A percentile compares a stretch with the other conserved stretches of the same genome.
Evolutionary conservation across 2,888 invertebrate species (phyloP).

Genomic region (Caenorhabditis plicata): DNA sequence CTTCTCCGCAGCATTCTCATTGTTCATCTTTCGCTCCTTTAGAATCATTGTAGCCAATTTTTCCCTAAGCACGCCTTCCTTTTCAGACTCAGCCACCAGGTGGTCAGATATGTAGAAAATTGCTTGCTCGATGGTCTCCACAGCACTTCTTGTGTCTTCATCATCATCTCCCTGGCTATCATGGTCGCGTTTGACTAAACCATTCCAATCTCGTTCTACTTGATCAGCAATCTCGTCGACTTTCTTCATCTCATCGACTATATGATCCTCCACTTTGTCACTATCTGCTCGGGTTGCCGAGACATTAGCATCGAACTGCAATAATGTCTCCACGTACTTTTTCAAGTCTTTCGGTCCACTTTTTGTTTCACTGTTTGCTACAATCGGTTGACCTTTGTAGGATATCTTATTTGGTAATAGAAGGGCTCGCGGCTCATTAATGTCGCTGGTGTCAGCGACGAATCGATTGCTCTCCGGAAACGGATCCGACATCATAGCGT

Average conservation of each 20-base stretch:
- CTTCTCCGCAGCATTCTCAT: constrained; percentile 11
- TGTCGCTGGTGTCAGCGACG: constrained; percentile 11
- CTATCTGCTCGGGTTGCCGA: neutral
- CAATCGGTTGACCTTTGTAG: constrained; percentile 52
- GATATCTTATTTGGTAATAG: constrained; percentile 44
- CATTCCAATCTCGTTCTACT: constrained; percentile 14
- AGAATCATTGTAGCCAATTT: constrained; percentile 60
- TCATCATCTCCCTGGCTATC: constrained; percentile 32
- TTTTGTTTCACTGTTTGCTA: constrained; percentile 18
- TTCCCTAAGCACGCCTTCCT: constrained; percentile 56
- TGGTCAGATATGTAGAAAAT: constrained; percentile 55
- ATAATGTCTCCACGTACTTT: constrained; percentile 37
- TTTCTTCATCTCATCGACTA: constrained; percentile 14
- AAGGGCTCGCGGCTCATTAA: constrained; percentile 43
- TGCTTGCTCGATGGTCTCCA: constrained; percentile 50
- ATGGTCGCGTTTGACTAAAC: constrained; percentile 4
- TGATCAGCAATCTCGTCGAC: constrained; percentile 12
- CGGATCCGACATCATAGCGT: constrained; percentile 32
- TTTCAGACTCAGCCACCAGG: constrained; percentile 57
- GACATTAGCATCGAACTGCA: constrained; percentile 38
- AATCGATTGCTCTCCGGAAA: constrained; percentile 30
- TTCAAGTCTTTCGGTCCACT: constrained; percentile 25
- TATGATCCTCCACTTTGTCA: constrained; percentile 2
- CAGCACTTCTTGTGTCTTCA: constrained; percentile 6
- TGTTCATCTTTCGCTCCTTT: constrained; percentile 38